Evolutionary conservation across 2,888 invertebrate genomes (phyloP).

Genomic region (Pandemis heparana): DNA sequence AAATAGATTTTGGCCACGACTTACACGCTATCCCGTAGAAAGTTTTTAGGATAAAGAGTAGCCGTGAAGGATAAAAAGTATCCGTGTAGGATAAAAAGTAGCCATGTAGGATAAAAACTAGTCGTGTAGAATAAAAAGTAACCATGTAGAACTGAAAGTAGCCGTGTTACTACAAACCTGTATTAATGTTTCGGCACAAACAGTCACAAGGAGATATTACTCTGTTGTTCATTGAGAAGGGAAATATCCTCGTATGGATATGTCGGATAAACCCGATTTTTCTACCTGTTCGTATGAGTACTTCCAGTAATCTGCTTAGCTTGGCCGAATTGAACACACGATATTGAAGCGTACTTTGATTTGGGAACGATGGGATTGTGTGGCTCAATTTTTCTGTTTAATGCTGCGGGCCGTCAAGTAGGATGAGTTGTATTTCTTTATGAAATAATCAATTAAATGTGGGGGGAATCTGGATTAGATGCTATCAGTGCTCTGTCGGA

Average conservation of each 20-base stretch:
- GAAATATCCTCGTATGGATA: too few relatives aligned
- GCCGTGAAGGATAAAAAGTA: too few relatives aligned
- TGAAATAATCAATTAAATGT: slow-evolving; percentile 83
- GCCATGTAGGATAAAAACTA: too few relatives aligned
- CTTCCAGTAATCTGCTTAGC: neutral
- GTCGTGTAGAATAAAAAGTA: too few relatives aligned
- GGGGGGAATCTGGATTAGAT: slow-evolving; percentile 82
- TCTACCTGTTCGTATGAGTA: neutral
- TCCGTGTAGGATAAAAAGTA: too few relatives aligned
- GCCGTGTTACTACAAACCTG: too few relatives aligned
- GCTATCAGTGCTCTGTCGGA: slow-evolving; percentile 78
- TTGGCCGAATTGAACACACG: neutral
- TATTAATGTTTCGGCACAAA: too few relatives aligned
- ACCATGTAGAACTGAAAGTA: too few relatives aligned
- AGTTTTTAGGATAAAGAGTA: too few relatives aligned
- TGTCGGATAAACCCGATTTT: neutral
- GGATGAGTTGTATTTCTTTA: slow-evolving; percentile 81
- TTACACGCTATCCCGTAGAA: too few relatives aligned
- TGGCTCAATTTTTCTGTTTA: slow-evolving; percentile 68
- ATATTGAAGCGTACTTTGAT: slow-evolving; percentile 40
- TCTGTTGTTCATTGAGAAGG: neutral
- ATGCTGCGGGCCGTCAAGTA: slow-evolving; percentile 69
- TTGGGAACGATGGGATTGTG: slow-evolving; percentile 69
- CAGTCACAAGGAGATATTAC: neutral
- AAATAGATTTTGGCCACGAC: too few relatives aligned